phyloP scores from a whole-genome alignment of 2,888 invertebrate species.

The Lithophane socia region DNA sequence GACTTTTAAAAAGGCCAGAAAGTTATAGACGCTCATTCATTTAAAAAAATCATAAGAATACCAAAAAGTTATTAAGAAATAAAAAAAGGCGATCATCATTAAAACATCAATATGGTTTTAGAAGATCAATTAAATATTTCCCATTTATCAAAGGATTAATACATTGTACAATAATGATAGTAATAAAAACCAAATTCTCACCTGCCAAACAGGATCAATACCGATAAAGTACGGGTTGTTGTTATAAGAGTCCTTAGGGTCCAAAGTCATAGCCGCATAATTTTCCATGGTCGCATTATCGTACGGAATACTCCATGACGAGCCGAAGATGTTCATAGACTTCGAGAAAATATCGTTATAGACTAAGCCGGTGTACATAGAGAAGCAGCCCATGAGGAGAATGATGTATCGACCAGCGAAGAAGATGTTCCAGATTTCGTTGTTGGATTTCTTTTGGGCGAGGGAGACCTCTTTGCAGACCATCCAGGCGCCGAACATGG shows the following conservation, averaged over 20 bases:
- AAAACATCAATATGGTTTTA: not conserved
- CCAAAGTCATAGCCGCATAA: slow-evolving; percentile 90
- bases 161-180: not conserved
- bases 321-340: slow-evolving; percentile 98
- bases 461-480: slow-evolving; percentile 94
- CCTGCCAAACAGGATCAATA: slow-evolving; percentile 95
- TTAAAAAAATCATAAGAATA: not conserved
- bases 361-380: slow-evolving; percentile 99
- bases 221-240: slow-evolving; percentile 96
- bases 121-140: not conserved
- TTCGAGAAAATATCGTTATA: slow-evolving; percentile 99
- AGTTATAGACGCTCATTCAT: not conserved
- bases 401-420: slow-evolving; percentile 99
- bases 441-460: slow-evolving; percentile 92
- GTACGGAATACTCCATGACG: slow-evolving; percentile 93
- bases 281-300: slow-evolving; percentile 87
- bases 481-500: slow-evolving; percentile 95
- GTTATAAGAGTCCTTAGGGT: slow-evolving; percentile 91
- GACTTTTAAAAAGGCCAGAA: not conserved
- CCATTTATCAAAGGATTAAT: not conserved
- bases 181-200: slow-evolving; percentile 64
- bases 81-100: not conserved
- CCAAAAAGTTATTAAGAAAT: not conserved
- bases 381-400: slow-evolving; percentile 98
- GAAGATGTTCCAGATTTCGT: slow-evolving; percentile 99